phyloP scores from a whole-genome alignment of 2,113 vertebrate genomes.

The Heterocephalus glaber region DNA sequence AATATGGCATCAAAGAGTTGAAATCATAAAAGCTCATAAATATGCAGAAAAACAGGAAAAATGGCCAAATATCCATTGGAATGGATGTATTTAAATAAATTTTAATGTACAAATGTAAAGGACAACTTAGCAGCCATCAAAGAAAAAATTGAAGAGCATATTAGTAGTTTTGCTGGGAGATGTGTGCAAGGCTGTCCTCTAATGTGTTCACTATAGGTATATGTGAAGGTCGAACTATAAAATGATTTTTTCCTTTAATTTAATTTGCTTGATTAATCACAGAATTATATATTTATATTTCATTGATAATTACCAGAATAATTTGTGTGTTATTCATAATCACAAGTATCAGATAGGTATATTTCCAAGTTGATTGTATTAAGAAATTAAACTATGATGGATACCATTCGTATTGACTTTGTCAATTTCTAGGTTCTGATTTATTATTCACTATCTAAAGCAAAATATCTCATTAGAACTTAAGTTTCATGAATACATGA shows the following conservation, averaged over 20 bases:
- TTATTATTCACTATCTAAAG: not conserved
- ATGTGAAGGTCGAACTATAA: not conserved
- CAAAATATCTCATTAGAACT: not conserved
- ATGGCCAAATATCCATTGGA: not conserved
- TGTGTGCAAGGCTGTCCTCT: not conserved
- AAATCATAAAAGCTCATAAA: not conserved
- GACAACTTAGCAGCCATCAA: not conserved
- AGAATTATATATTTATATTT: conserved; percentile 14
- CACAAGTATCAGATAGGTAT: not conserved
- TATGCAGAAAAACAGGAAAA: not conserved
- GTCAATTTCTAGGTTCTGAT: not conserved
- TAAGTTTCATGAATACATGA: not conserved
- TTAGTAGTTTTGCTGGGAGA: not conserved
- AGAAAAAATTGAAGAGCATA: not conserved
- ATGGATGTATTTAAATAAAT: not conserved
- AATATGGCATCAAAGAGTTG: not conserved
- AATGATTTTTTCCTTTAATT: not conserved
- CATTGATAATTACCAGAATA: not conserved
- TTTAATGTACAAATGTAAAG: not conserved
- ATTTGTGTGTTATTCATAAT: not conserved
- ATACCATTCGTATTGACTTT: not conserved
- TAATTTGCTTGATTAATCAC: not conserved
- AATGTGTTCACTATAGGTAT: not conserved
- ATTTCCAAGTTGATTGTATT: not conserved
- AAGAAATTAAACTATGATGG: not conserved